Percentiles rank a stretch among this genome's conserved stretches.
These are phyloP conservation scores for Diploscapter pachys DNA, from an alignment of 1,140 invertebrate genomes.

Conservation along the genomic window DNA sequence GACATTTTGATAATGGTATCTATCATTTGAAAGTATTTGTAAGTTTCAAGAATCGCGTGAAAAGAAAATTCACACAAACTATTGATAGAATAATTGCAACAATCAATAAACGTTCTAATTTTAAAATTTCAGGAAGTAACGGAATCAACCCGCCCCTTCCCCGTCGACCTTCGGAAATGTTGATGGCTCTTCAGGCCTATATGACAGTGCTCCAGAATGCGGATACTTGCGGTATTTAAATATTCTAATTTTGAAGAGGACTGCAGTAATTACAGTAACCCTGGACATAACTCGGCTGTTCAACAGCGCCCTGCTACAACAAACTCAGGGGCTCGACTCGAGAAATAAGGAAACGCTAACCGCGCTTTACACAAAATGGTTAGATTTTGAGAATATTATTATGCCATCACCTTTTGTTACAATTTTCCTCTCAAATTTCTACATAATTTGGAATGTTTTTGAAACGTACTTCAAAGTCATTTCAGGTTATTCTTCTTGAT, in stretches of 20 bases:
- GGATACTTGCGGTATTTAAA: conserved; percentile 81
- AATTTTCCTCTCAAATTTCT: too few relatives aligned
- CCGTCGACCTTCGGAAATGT: conserved; percentile 81
- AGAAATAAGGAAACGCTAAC: conserved; percentile 97
- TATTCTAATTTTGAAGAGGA: not conserved
- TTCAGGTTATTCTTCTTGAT: too few relatives aligned
- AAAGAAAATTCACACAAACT: too few relatives aligned
- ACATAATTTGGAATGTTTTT: too few relatives aligned
- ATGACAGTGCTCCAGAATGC: conserved; percentile 98
- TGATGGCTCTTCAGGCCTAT: conserved; percentile 87
- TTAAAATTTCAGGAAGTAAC: too few relatives aligned
- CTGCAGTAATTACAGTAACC: conserved; percentile 69
- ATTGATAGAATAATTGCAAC: too few relatives aligned
- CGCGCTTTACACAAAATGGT: conserved; percentile 85
- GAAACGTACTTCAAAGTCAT: too few relatives aligned
- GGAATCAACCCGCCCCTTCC: conserved; percentile 23
- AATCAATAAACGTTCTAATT: too few relatives aligned
- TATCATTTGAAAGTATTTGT: too few relatives aligned
- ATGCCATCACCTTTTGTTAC: too few relatives aligned
- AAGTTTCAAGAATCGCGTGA: too few relatives aligned
- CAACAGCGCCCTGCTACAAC: conserved; percentile 94
- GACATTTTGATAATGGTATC: too few relatives aligned
- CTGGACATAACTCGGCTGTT: conserved; percentile 97
- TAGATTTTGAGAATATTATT: not conserved
- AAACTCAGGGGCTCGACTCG: conserved; percentile 89